A percentile compares a stretch with the other conserved stretches of the same genome.
Conservation (phyloP, 1,140 invertebrate species). For the Drosophila novamexicana region DNA sequence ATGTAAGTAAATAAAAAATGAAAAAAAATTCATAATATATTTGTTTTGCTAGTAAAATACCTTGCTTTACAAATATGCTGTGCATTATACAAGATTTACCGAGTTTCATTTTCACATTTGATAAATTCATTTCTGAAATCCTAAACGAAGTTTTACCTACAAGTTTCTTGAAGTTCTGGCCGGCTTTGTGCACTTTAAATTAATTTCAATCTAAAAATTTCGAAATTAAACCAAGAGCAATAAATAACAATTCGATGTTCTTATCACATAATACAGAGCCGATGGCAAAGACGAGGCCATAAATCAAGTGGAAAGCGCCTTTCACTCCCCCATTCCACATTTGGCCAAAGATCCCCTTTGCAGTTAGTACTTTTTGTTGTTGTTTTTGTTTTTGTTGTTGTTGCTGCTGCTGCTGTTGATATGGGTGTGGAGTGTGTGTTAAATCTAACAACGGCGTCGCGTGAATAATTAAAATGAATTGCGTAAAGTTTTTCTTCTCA, state of each 20-base stretch:
- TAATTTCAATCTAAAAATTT: conserved; percentile 56
- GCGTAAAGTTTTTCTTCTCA: conserved; percentile 43
- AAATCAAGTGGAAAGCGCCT: conserved; percentile 73
- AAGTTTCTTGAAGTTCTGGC: conserved; percentile 1
- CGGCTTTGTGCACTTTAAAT: conserved; percentile 32
- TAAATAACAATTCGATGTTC: conserved; percentile 82
- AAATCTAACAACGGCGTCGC: conserved; percentile 66
- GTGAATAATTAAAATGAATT: conserved; percentile 83
- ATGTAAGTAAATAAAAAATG: too few species aligned
- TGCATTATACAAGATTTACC: too few species aligned
- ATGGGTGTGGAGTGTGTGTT: conserved; percentile 47
- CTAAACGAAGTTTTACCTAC: background rate
- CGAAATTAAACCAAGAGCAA: conserved; percentile 58
- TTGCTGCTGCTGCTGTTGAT: conserved; percentile 33
- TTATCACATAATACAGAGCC: conserved; percentile 69
- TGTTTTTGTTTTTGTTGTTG: conserved; percentile 4
- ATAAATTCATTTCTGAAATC: background rate
- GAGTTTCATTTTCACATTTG: too few species aligned
- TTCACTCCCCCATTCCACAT: background rate
- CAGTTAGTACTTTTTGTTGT: conserved; percentile 1
- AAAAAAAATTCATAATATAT: too few species aligned
- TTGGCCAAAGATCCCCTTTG: conserved; percentile 12
- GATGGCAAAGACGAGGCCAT: conserved; percentile 53
- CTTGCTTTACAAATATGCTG: too few species aligned
- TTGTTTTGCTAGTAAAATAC: too few species aligned